Evolutionary conservation across 2,113 vertebrate genomes (phyloP), one percentile per base, ranked within the genome.

Genomic region (Charina bottae): DNA sequence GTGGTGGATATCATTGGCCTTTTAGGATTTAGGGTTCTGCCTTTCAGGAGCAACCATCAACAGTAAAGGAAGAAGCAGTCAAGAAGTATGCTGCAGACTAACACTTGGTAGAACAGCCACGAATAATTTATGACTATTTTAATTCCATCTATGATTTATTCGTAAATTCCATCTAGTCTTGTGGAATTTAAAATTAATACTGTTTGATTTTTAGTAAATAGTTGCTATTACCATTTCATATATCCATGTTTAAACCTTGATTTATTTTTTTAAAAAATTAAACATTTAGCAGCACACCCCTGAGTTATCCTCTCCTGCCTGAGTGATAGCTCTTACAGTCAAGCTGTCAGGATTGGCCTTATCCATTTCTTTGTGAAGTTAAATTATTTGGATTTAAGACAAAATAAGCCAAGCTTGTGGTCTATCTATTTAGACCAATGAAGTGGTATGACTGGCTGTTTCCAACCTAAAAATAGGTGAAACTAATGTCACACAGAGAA

Each of bases 201-300:
- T 3, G 26, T 84, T n/a, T 84, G 46, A 92, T 64, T 62, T 62
- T 15, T 49, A 42, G 83, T n/a, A 92, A 4, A 85, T 85, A 83
- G 2, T 26, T 64, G 62, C 84, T 83, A 49, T 26, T 88, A 54
- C 83, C 60, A 46, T 92, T 88, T 89, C 58, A 85, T 10, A 26
- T 72, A 64, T 56, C 7, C 10, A 84, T 62, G 6, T 42, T 92
- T 89, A 72, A 92, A 89, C 28, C 53, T 53, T 13, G 26, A 83
- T 90, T 19, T 89, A 64, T 90, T 93, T 95, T 13, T n/a, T 62
- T n/a, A n/a, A n/a, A n/a, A n/a, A n/a, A 60, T 60, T 60, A 60
- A 60, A 60, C 13, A 60, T 49, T 49, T 49, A 49, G 49, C 49
- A 49, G 3, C 49, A 49, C 49, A 49, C 6, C 49, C 2, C 49